Base-by-base conservation (phyloP, 2,888 invertebrate genomes). In the Pyrochroa serraticornis region DNA sequence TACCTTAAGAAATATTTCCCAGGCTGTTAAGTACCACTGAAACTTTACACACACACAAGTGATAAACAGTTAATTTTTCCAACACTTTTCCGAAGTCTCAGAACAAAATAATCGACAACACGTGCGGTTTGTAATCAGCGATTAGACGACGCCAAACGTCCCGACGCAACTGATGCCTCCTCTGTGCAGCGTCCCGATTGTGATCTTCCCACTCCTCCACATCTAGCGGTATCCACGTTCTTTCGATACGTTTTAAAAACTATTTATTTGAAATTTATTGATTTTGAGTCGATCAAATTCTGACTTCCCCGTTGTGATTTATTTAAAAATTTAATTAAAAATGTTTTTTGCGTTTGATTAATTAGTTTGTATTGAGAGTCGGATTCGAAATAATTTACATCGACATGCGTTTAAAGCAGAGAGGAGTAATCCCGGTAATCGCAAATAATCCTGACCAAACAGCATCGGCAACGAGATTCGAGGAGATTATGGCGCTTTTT, bases 61-160 rank as follows among this genome's bases (percentile, higher is more conserved):
- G 22, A 22, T 5, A 22, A 22, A 22, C 22, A 22, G 22, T 22
- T 22, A 22, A 5, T 3, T 22, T 22, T 2, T 3, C 22, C 22
- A 22, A 22, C 22, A 22, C 22, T 22, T 22, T 22, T 22, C 5
- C 22, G 22, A 22, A 3, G 22, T 22, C 22, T 5, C 22, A 22
- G 22, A 2, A 22, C 22, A 22, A 22, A 22, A 22, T 22, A 22
- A 22, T 22, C 22, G 22, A 2, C 22, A 3, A 5, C 22, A 5
- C 22, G 22, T 22, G 22, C 22, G 5, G 22, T 22, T 22, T 43
- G 43, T 51, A 44, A 51, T 22, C 34, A 46, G 48, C 58, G 58
- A 58, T 58, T 58, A 55, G 47, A 37, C 62, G 62, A 62, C 62
- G 62, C 54, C 62, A 58, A 58, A 48, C 60, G 62, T 57, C 56